Conservation (phyloP, 2,797 vertebrate species). For the Ceyx erithaca region DNA sequence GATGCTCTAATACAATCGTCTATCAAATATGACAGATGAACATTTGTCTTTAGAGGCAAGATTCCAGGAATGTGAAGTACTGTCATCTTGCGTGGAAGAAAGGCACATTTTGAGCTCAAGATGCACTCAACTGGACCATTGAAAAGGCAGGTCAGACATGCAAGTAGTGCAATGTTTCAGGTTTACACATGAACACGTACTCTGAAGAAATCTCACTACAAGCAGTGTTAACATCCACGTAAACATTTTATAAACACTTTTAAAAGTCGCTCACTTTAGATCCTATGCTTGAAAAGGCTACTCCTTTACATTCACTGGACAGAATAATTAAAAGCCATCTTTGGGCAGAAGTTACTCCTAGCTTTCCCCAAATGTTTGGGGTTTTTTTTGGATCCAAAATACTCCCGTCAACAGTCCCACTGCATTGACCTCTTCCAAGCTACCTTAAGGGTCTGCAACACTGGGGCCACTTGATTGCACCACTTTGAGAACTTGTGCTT, state of each 20-base stretch:
- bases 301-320: slow-evolving; percentile 44
- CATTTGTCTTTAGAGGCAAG: slow-evolving; percentile 41
- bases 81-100: slow-evolving; percentile 38
- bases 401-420: background rate
- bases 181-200: slow-evolving; percentile 18
- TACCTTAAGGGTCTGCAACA: background rate
- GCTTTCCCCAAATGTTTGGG: background rate
- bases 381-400: background rate
- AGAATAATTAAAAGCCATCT: background rate
- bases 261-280: background rate
- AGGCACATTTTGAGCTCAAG: slow-evolving; percentile 67
- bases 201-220: slow-evolving; percentile 54
- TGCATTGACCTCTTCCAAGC: background rate
- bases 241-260: slow-evolving; percentile 50
- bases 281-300: background rate
- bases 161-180: slow-evolving; percentile 62
- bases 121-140: background rate
- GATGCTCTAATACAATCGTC: slow-evolving; percentile 49
- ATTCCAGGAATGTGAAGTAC: slow-evolving; percentile 52
- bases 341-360: background rate
- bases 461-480: slow-evolving; percentile 9
- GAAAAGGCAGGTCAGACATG: slow-evolving; percentile 69
- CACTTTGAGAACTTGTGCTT: background rate
- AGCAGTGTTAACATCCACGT: slow-evolving; percentile 25
- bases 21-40: slow-evolving; percentile 57